Evolutionary conservation across 2,113 vertebrate species (phyloP), one percentile per base, ranked within the genome.

Genomic region (Pseudopipra pipra): DNA sequence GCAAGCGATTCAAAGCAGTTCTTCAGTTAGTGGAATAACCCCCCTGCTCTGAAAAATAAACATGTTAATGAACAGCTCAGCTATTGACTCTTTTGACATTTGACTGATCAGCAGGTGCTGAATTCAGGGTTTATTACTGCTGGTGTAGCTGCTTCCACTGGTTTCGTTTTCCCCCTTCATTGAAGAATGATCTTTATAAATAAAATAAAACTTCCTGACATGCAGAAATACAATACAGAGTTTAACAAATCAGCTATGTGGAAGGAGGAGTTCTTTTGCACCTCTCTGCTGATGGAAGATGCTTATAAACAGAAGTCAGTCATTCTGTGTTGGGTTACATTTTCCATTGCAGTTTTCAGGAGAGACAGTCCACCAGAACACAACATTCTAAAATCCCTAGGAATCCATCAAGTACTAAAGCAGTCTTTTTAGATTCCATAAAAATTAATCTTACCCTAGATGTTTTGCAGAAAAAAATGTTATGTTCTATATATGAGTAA

Each of bases 21-120:
- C 65, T 81, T 59, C 31, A 89, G 61, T n/a, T 56, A 80, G 35
- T 21, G 59, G 71, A 63, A 12, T 46, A 83, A 61, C 70, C 86
- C 22, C 16, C 7, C 30, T 72, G 54, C 84, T 65, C 70, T 87
- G 77, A 81, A 89, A 81, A 87, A 90, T n/a, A 85, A 90, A 66
- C 43, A 77, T 4, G 39, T 24, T 85, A 83, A 94, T 74, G 71
- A 87, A 91, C 44, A 86, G 77, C 62, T 85, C 67, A 59, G 37
- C 56, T 77, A 76, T 35, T 1, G 18, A 94, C 91, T 76, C 49
- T 89, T 66, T 46, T 84, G 85, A 88, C 86, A 79, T 62, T 28
- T 91, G 77, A 84, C 95, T 88, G 89, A 91, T 90, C 83, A 78
- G 93, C 12, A 87, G 22, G 56, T 54, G 54, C 74, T 89, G 82